phyloP scores from a whole-genome alignment of 1,140 invertebrate genomes.

The Drosophila sechellia region DNA sequence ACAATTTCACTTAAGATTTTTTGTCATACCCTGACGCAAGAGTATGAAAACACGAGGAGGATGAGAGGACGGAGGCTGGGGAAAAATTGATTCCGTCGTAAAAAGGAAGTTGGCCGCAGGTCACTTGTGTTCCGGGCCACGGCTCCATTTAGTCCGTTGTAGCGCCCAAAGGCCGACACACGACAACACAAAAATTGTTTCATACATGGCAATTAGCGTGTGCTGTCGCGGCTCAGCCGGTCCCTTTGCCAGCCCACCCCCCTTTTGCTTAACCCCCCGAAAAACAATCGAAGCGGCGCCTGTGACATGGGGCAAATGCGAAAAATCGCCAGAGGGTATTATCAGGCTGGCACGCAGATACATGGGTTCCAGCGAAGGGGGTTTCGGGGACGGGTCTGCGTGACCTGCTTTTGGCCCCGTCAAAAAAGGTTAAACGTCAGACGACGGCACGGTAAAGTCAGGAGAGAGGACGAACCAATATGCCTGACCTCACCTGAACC shows the following conservation, averaged over 20 bases:
- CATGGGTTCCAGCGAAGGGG: background rate
- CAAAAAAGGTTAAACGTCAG: constrained; percentile 55
- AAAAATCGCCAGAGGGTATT: constrained; percentile 69
- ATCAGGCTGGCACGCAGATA: constrained; percentile 20
- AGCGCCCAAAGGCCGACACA: constrained; percentile 45
- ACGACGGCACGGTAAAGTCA: constrained; percentile 48
- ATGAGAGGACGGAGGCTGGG: constrained; percentile 5
- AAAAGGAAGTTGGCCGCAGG: constrained; percentile 43
- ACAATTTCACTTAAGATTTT: no score
- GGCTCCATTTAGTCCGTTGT: constrained; percentile 39
- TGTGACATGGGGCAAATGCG: constrained; percentile 69
- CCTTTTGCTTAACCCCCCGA: background rate
- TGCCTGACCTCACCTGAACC: constrained; percentile 29
- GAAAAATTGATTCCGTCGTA: constrained; percentile 48
- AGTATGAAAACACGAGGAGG: background rate
- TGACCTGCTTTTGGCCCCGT: constrained; percentile 9
- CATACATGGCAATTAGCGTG: constrained; percentile 73
- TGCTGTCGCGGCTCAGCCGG: constrained; percentile 39
- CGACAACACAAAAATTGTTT: constrained; percentile 51
- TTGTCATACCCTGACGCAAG: background rate
- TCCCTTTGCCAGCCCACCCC: no score
- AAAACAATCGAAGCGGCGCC: constrained; percentile 60
- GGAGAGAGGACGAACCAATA: constrained; percentile 32
- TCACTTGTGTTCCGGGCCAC: constrained; percentile 38
- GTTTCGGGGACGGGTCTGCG: constrained; percentile 1